Conservation (phyloP, 2,888 invertebrate species). For the Linyphia triangularis region DNA sequence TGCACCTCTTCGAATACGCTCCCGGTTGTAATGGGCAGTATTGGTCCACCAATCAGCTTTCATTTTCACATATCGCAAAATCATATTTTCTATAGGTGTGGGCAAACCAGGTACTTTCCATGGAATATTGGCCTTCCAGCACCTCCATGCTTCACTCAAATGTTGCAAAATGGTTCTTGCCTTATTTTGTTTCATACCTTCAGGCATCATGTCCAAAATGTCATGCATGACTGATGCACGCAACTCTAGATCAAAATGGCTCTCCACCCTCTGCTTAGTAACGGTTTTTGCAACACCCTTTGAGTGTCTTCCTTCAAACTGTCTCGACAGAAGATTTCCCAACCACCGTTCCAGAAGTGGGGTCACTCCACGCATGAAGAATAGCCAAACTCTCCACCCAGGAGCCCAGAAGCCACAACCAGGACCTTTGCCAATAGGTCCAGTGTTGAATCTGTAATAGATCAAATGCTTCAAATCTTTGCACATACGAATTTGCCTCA, state of each 20-base stretch:
- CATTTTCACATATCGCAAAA: slow-evolving; percentile 99
- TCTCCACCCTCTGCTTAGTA: slow-evolving; percentile 99
- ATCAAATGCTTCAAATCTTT: slow-evolving; percentile 99
- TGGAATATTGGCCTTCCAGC: slow-evolving; percentile 99
- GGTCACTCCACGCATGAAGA: slow-evolving; percentile 99
- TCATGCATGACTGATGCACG: slow-evolving; percentile 96
- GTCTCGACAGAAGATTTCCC: slow-evolving; percentile 98
- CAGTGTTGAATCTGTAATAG: slow-evolving; percentile 99
- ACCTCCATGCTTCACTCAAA: slow-evolving; percentile 99
- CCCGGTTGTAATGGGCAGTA: slow-evolving; percentile 99
- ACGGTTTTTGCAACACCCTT: slow-evolving; percentile 99
- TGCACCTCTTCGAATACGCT: slow-evolving; percentile 98
- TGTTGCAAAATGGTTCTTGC: slow-evolving; percentile 99
- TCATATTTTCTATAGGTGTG: slow-evolving; percentile 99
- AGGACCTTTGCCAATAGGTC: slow-evolving; percentile 98
- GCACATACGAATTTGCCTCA: slow-evolving; percentile 99
- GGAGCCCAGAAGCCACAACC: slow-evolving; percentile 99
- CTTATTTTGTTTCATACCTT: slow-evolving; percentile 99
- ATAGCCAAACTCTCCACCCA: slow-evolving; percentile 99
- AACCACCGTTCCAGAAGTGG: slow-evolving; percentile 98
- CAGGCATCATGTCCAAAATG: slow-evolving; percentile 99
- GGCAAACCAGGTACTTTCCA: slow-evolving; percentile 99
- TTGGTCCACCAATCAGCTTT: slow-evolving; percentile 99
- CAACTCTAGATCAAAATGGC: slow-evolving; percentile 98
- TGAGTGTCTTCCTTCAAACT: slow-evolving; percentile 99